These are phyloP conservation scores for Diaphora mendica DNA, from an alignment of 2,888 invertebrate genomes.

Conservation along the genomic window DNA sequence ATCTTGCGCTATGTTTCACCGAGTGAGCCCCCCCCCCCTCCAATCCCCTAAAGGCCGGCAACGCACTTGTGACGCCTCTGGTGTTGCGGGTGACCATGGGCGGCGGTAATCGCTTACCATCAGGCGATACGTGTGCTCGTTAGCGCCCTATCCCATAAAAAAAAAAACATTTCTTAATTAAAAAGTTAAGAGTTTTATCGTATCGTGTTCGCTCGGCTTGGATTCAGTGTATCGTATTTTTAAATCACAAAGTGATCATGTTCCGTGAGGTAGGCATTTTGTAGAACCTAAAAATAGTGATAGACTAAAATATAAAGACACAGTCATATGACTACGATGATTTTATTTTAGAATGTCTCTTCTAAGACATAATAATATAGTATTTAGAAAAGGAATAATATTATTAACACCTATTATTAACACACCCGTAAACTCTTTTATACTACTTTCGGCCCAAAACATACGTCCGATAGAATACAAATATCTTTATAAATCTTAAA, in stretches of 20 bases:
- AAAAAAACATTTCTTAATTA: background rate
- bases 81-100: too few relatives aligned
- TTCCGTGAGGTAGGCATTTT: background rate
- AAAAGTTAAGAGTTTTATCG: background rate
- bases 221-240: background rate
- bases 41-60: too few relatives aligned
- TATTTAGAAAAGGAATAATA: background rate
- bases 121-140: too few relatives aligned
- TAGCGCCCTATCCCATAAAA: too few relatives aligned
- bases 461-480: constrained; percentile 3
- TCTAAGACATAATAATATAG: too few relatives aligned
- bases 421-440: constrained; percentile 4
- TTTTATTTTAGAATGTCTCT: background rate
- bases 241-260: background rate
- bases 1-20: too few relatives aligned
- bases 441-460: constrained; percentile 1
- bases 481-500: constrained; percentile 1
- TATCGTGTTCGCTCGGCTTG: background rate
- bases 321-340: background rate
- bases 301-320: background rate
- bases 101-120: too few relatives aligned
- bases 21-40: too few relatives aligned
- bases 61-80: too few relatives aligned
- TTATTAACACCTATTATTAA: too few relatives aligned
- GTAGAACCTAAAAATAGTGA: background rate